A percentile compares a stretch with the other conserved stretches of the same genome.
Conservation (phyloP, 2,888 invertebrate species). For the Dynastes maya region DNA sequence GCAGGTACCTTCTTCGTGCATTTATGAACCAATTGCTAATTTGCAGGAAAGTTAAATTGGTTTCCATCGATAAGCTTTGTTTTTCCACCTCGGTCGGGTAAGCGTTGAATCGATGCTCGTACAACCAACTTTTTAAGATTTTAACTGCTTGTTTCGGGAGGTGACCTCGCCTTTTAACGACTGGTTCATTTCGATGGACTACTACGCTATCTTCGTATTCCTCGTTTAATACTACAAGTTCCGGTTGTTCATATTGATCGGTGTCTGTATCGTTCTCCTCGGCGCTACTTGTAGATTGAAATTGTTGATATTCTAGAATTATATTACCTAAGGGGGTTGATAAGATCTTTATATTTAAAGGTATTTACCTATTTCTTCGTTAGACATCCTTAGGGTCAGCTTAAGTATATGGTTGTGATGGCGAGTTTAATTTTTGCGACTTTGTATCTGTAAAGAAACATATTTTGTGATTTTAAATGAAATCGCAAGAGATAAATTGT, state of each 20-base stretch:
- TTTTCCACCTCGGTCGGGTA: slow-evolving; percentile 70
- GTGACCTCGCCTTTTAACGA: slow-evolving; percentile 63
- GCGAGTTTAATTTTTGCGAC: slow-evolving; percentile 15
- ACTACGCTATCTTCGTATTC: slow-evolving; percentile 53
- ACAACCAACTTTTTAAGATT: slow-evolving; percentile 68
- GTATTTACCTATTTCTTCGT: slow-evolving; percentile 54
- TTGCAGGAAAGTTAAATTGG: slow-evolving; percentile 68
- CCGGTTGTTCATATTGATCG: slow-evolving; percentile 59
- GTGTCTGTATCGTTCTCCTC: slow-evolving; percentile 59
- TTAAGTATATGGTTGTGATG: slow-evolving; percentile 27
- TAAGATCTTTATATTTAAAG: not conserved
- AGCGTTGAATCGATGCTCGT: slow-evolving; percentile 69
- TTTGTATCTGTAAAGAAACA: slow-evolving; percentile 46
- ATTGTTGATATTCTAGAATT: slow-evolving; percentile 52
- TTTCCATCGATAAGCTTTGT: slow-evolving; percentile 68
- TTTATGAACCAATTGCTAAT: slow-evolving; percentile 71
- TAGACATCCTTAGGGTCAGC: slow-evolving; percentile 55
- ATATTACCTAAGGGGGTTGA: not conserved
- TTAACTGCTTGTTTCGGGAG: slow-evolving; percentile 69
- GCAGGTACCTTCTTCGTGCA: slow-evolving; percentile 67
- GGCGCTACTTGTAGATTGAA: slow-evolving; percentile 55
- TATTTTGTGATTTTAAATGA: slow-evolving; percentile 25
- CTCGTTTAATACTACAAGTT: slow-evolving; percentile 56
- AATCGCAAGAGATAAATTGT: slow-evolving; percentile 40
- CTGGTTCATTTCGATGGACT: slow-evolving; percentile 49